Base-by-base conservation (phyloP, 2,113 vertebrate species). In the Tapirus terrestris region DNA sequence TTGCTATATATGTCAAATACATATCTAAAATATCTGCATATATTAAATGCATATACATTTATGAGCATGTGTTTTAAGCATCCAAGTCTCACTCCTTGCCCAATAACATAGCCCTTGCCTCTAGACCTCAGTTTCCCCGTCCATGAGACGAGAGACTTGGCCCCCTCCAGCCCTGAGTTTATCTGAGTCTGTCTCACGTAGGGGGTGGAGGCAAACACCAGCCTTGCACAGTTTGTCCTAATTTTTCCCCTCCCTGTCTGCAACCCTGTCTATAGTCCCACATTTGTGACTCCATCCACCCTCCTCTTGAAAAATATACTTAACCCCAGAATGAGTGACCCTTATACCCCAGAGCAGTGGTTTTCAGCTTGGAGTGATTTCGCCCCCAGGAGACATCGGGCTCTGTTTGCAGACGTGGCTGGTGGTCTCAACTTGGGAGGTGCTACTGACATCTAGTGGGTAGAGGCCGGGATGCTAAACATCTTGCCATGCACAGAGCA, bases 401-500 rank as follows among this genome's bases (percentile, higher is more conserved):
- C 67, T 27, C 67, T 27, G 63, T 45, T 33, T 17, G 72, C 13
- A 29, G 18, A 39, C 29, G 0, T 2, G 48, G 67, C 2, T 43
- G 65, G 11, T 31, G 17, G 23, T 36, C 16, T 27, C 56, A 79
- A 73, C 63, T 16, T 12, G 17, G 31, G 31, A 31, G 48, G 17
- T 18, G 72, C 36, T 63, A 20, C 67, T 76, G 81, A 25, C 75
- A 70, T 8, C 91, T 82, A 56, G 67, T 36, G 85, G 91, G 25
- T 3, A 60, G 82, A 68, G 60, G 29, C 39, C 5, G 86, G 3
- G 20, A 18, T 6, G 65, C 80, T 48, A 5, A 39, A 39, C 8
- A 12, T 16, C 53, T 0, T 0, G 0, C 2, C 0, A 2, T 0
- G 60, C 10, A 8, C 14, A 9, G 36, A 5, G 1, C 18, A 4